Percentiles rank a stretch among this genome's conserved stretches.
Evolutionary conservation across 2,113 vertebrate species (phyloP).

Genomic region (Rhabdomys dilectus): DNA sequence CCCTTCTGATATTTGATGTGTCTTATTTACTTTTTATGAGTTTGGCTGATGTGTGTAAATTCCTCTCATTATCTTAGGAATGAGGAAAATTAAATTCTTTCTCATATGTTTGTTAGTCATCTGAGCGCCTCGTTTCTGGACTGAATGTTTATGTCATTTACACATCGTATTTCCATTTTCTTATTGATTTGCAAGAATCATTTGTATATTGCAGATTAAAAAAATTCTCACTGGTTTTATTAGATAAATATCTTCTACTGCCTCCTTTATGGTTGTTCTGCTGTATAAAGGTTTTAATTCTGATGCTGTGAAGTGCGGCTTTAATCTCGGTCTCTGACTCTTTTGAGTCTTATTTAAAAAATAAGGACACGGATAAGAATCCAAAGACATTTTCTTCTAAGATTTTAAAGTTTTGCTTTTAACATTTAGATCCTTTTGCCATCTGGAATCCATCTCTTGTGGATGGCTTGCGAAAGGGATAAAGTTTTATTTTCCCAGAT

Average conservation of each 20-base stretch:
- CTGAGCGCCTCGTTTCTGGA: neutral
- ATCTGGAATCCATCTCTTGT: constrained; percentile 41
- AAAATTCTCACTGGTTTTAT: neutral
- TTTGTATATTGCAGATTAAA: neutral
- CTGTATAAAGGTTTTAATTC: neutral
- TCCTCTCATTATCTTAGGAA: neutral
- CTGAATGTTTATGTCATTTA: neutral
- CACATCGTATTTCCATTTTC: neutral
- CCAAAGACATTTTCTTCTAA: neutral
- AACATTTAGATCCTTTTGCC: neutral
- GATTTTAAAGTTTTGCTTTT: constrained; percentile 25
- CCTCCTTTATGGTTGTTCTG: neutral
- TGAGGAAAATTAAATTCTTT: neutral
- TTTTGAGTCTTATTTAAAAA: constrained; percentile 51
- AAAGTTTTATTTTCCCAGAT: neutral
- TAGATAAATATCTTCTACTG: neutral
- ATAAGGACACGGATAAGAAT: neutral
- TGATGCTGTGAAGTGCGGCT: neutral
- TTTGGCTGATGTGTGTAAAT: neutral
- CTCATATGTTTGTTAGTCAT: neutral
- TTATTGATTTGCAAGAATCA: neutral
- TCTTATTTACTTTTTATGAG: neutral
- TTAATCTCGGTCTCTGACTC: neutral
- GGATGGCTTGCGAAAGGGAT: neutral
- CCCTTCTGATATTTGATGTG: rapidly evolving